Base-by-base conservation (phyloP, 2,797 vertebrate genomes). In the Rhincodon typus region DNA sequence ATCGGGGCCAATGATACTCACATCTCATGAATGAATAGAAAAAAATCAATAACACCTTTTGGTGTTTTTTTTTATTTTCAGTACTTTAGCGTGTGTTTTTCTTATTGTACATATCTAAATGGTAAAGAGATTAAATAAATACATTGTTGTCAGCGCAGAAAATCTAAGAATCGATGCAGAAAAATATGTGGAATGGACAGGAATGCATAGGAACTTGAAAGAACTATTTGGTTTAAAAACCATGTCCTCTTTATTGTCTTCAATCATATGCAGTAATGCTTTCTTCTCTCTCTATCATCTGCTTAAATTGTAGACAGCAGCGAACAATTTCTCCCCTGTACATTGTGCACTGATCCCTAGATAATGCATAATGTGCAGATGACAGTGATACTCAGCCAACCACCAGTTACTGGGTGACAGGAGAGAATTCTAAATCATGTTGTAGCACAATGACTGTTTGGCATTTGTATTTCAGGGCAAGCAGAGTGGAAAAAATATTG, bases 401-500 rank as follows among this genome's bases (percentile, higher is more conserved):
- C 21, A 25, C 90, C 66, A 69, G 34, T 66, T 93, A 67, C 23
- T 69, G 90, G 38, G 62, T 93, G 62, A 93, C 62, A 93, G 66
- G 90, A 42, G n/a, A 38, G 21, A 38, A 69, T 69, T 69, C n/a
- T 38, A 93, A 93, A 93, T 93, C 62, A 67, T 42, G 21, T 69
- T 42, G 62, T n/a, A 69, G 21, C 62, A 69, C 90, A 67, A 67
- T 67, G 42, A 69, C 62, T 93, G n/a, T n/a, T 91, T 91, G 88
- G 88, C 88, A 93, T 53, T 93, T 67, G 90, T 67, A 21, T 42
- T 69, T 93, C 90, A 93, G 66, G 69, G 8, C 62, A 93, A 69
- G 8, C 12, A 93, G 90, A 93, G 90, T n/a, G 42, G 90, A 67
- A 93, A 67, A 69, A 67, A 69, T 91, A 67, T 91, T 91, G 88